phyloP scores from a whole-genome alignment of 2,888 invertebrate genomes.

The Boloria euphrosyne region DNA sequence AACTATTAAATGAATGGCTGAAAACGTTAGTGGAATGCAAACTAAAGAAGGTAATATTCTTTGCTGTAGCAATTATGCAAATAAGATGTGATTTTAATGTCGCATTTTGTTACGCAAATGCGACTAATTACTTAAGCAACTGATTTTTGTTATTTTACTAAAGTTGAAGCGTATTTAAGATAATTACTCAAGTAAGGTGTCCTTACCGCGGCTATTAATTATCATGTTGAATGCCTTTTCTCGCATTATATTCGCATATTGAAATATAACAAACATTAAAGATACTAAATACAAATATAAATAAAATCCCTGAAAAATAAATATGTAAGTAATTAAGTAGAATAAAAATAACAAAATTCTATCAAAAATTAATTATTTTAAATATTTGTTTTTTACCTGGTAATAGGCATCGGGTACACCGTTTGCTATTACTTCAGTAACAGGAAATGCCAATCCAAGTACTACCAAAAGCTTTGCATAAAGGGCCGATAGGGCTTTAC shows the following conservation, averaged over 20 bases:
- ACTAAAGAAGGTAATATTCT: conserved; percentile 74
- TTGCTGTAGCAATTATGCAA: conserved; percentile 76
- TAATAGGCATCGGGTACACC: conserved; percentile 89
- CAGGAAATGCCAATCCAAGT: conserved; percentile 91
- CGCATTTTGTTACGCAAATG: conserved; percentile 79
- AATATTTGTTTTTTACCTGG: conserved; percentile 81
- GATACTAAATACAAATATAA: conserved; percentile 90
- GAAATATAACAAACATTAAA: conserved; percentile 88
- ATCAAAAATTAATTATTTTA: no score
- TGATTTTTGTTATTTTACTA: conserved; percentile 41
- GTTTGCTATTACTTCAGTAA: conserved; percentile 92
- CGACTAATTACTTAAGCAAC: conserved; percentile 65
- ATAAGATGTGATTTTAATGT: conserved; percentile 81
- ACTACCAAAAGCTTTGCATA: conserved; percentile 94
- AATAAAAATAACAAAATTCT: no score
- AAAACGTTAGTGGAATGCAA: conserved; percentile 70
- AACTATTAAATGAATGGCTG: conserved; percentile 63
- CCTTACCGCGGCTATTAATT: conserved; percentile 77
- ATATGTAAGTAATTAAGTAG: neutral
- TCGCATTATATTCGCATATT: conserved; percentile 85
- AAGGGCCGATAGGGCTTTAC: conserved; percentile 88
- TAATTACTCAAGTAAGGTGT: conserved; percentile 24
- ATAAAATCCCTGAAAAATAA: conserved; percentile 87
- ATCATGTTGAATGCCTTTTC: conserved; percentile 84
- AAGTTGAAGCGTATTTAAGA: conserved; percentile 23